phyloP scores from a whole-genome alignment of 1,140 invertebrate species.

The Drosophila nebulosa region DNA sequence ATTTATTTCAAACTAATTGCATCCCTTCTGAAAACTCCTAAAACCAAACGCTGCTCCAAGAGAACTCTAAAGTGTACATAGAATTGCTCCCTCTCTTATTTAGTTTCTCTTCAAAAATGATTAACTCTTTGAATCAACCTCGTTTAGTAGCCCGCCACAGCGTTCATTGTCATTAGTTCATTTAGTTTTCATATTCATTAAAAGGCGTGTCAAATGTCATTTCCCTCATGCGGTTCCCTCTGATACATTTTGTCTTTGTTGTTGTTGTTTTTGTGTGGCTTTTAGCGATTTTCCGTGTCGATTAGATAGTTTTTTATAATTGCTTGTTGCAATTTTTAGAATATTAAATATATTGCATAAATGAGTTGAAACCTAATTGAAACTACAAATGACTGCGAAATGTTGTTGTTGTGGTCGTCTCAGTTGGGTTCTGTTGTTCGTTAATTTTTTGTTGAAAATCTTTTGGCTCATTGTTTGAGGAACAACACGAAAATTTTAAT shows the following conservation, averaged over 20 bases:
- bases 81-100: too few species aligned
- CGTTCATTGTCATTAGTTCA: not conserved
- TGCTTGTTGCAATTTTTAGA: conserved; percentile 18
- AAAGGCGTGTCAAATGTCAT: conserved; percentile 25
- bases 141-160: not conserved
- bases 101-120: too few species aligned
- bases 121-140: not conserved
- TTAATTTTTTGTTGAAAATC: conserved; percentile 12
- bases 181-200: conserved; percentile 2
- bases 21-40: too few species aligned
- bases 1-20: not conserved
- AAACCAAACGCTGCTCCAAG: too few species aligned
- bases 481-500: conserved; percentile 35
- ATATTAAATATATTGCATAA: conserved; percentile 21
- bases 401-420: not conserved
- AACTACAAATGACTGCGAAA: not conserved
- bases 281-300: conserved; percentile 8
- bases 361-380: conserved; percentile 11
- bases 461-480: conserved; percentile 1
- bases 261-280: conserved; percentile 6
- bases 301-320: conserved; percentile 48
- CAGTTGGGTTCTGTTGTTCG: not conserved
- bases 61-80: too few species aligned
- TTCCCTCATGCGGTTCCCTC: conserved; percentile 22
- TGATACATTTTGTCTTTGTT: not conserved